Evolutionary conservation across 1,140 invertebrate species (phyloP).

Genomic region (Diorhabda carinulata): DNA sequence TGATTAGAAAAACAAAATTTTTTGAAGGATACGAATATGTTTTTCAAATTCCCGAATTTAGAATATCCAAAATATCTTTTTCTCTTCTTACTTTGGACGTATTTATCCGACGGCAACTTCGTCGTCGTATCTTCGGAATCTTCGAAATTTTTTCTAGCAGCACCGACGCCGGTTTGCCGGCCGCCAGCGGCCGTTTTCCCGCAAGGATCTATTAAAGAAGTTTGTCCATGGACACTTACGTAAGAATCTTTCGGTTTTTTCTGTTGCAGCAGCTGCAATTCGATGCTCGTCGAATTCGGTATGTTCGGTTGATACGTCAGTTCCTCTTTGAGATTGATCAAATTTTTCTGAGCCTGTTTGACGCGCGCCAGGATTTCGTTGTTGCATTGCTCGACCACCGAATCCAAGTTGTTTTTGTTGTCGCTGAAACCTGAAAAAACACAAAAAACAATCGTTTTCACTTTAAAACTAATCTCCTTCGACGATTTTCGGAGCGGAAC

Average conservation of each 20-base stretch:
- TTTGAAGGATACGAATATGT: no score
- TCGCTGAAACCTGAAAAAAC: slow-evolving; percentile 45
- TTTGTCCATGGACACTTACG: slow-evolving; percentile 49
- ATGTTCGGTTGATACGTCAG: slow-evolving; percentile 51
- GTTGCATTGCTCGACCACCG: slow-evolving; percentile 56
- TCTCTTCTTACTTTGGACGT: slow-evolving; percentile 41
- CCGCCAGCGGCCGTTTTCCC: slow-evolving; percentile 35
- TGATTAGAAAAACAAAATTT: no score
- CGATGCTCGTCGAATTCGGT: slow-evolving; percentile 30
- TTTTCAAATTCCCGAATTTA: no score
- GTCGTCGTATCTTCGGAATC: slow-evolving; percentile 59
- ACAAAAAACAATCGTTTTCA: no score
- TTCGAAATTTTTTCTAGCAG: slow-evolving; percentile 53
- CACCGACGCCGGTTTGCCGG: slow-evolving; percentile 33
- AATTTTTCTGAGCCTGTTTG: slow-evolving; percentile 45
- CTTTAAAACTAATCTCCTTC: no score
- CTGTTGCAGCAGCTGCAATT: slow-evolving; percentile 34
- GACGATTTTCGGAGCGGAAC: no score
- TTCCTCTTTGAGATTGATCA: slow-evolving; percentile 45
- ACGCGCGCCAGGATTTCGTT: slow-evolving; percentile 57
- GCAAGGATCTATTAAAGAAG: slow-evolving; percentile 47
- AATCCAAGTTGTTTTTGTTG: slow-evolving; percentile 51
- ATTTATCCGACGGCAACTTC: slow-evolving; percentile 63
- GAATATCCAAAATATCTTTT: no score
- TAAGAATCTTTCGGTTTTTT: slow-evolving; percentile 48